Evolutionary conservation across 1,140 invertebrate genomes (phyloP).

Genomic region (Phortica variegata): DNA sequence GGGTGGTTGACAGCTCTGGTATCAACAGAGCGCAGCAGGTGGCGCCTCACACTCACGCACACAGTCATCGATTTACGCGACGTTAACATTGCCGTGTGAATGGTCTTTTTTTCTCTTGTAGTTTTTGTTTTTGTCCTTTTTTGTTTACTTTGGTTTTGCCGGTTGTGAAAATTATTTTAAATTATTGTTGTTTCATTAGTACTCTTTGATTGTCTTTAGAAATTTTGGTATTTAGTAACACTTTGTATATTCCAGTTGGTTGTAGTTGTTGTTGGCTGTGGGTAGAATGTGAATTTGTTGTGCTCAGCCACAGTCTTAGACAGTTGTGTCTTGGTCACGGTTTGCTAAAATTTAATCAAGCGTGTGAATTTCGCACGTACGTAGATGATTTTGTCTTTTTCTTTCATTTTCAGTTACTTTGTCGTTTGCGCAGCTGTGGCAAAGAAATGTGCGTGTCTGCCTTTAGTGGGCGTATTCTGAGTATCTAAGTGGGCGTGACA

Average conservation of each 20-base stretch:
- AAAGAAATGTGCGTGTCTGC: too few relatives aligned
- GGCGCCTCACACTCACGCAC: slow-evolving; percentile 14
- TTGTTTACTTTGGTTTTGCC: neutral
- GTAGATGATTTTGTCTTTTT: slow-evolving; percentile 31
- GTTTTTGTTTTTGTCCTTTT: too few relatives aligned
- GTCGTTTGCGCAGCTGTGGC: too few relatives aligned
- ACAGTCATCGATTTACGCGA: too few relatives aligned
- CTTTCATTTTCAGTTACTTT: slow-evolving; percentile 9
- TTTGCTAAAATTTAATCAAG: slow-evolving; percentile 50
- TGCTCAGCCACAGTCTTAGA: slow-evolving; percentile 44
- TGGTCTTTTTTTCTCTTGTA: too few relatives aligned
- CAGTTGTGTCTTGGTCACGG: slow-evolving; percentile 12
- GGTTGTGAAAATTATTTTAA: slow-evolving; percentile 46
- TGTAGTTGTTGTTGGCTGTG: slow-evolving; percentile 47
- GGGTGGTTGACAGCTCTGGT: slow-evolving; percentile 28
- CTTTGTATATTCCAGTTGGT: slow-evolving; percentile 49
- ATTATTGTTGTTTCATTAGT: slow-evolving; percentile 23
- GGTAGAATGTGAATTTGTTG: too few relatives aligned
- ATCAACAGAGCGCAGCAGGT: slow-evolving; percentile 32
- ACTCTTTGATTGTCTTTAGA: too few relatives aligned
- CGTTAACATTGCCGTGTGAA: too few relatives aligned
- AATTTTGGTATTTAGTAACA: too few relatives aligned
- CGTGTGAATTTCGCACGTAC: slow-evolving; percentile 51
- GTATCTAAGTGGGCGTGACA: too few relatives aligned
- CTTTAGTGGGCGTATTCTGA: too few relatives aligned